phyloP scores from a whole-genome alignment of 2,797 vertebrate genomes.

The Manis javanica region DNA sequence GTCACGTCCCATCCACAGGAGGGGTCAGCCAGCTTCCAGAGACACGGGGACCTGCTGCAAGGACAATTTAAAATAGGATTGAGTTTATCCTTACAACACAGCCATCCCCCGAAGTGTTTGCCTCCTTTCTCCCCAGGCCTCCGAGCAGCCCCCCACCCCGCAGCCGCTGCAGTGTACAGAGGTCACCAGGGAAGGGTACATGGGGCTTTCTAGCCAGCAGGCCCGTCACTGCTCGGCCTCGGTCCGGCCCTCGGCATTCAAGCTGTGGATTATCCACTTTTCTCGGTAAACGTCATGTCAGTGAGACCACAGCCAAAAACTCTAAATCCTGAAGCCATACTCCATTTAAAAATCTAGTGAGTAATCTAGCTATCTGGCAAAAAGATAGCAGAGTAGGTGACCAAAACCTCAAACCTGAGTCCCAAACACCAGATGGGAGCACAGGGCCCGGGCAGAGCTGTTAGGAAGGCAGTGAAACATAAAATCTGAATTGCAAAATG shows the following conservation, averaged over 20 bases:
- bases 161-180: background rate
- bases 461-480: conserved; percentile 55
- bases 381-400: background rate
- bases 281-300: background rate
- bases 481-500: conserved; percentile 76
- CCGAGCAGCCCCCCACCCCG: background rate
- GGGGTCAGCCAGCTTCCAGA: conserved; percentile 4
- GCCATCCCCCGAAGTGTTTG: background rate
- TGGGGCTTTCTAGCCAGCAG: rapidly evolving
- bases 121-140: background rate
- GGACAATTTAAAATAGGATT: background rate
- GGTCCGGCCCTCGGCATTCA: background rate
- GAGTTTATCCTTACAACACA: background rate
- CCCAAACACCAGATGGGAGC: background rate
- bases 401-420: background rate
- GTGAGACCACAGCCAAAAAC: background rate
- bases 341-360: background rate
- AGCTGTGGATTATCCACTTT: background rate
- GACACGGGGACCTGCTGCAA: background rate
- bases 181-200: rapidly evolving
- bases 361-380: background rate
- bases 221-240: background rate
- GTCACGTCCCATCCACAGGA: background rate
- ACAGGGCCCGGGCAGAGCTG: background rate
- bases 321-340: background rate